phyloP scores from a whole-genome alignment of 1,140 invertebrate species.

The Ceratitis capitata region DNA sequence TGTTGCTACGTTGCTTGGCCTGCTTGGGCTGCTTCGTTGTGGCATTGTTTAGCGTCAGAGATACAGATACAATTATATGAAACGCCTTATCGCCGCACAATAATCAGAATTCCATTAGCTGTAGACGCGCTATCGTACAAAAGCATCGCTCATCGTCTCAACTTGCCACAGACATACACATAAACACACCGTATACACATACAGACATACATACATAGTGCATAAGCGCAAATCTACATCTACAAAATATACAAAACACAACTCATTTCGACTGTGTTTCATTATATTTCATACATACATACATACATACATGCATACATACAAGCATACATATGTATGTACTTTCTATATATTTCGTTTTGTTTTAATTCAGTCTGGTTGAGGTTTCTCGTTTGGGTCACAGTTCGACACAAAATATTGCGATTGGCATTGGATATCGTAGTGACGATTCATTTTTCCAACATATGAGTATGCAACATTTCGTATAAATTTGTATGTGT shows the following conservation, averaged over 20 bases:
- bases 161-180: conserved; percentile 49
- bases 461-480: conserved; percentile 17
- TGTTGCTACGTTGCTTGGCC: not conserved
- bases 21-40: not conserved
- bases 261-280: conserved; percentile 18
- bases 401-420: conserved; percentile 29
- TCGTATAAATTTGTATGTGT: not conserved
- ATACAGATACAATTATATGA: conserved; percentile 65
- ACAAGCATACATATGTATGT: conserved; percentile 6
- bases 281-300: not conserved
- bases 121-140: conserved; percentile 62
- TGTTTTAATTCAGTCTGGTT: conserved; percentile 51
- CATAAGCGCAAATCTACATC: not conserved
- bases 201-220: not conserved
- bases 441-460: not conserved
- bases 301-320: not conserved
- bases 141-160: conserved; percentile 52
- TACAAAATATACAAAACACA: not conserved
- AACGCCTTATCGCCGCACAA: conserved; percentile 64
- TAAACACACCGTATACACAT: conserved; percentile 38
- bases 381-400: conserved; percentile 48
- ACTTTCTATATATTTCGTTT: conserved; percentile 51
- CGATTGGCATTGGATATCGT: conserved; percentile 32
- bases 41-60: conserved; percentile 49
- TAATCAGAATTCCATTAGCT: conserved; percentile 66